Base-by-base conservation (phyloP, 2,113 vertebrate species). In the human (Homo sapiens) region DNA sequence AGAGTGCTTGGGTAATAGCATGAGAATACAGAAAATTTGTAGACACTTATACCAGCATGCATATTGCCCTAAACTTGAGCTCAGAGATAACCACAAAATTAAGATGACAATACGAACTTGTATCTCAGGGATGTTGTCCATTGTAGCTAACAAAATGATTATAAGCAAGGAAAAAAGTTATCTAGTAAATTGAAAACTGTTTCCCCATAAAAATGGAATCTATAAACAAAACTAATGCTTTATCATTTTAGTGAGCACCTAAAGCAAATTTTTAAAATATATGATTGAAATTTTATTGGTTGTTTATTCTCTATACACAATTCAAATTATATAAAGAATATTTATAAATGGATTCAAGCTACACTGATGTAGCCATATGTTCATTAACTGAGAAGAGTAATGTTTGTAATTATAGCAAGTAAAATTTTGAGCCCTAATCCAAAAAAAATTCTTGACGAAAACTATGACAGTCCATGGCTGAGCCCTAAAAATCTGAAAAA, bases 61-160 rank as follows among this genome's bases (percentile, higher is more conserved):
- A 30, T n/a, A 80, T 57, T 89, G 32, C 18, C 55, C 55, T 93
- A 87, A 57, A 90, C 35, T 30, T 57, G 68, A 93, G 40, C 43
- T 55, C 59, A 81, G 50, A 96, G 48, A 73, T 88, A 91, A 93
- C 25, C n/a, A 95, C 70, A 85, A 90, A 91, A 81, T 73, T 80
- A 80, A 93, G 90, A 93, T 83, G 93, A 94, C 35, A 72, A 45
- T 88, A 89, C 16, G 68, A 96, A 84, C 27, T n/a, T 91, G 48
- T 40, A 84, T 50, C 23, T 89, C 17, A 70, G 16, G 40, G 27
- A 59, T 75, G 25, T 12, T 94, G 35, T 94, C 55, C 85, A 73
- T 9, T 66, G 50, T 66, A 82, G 43, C 68, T 68, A 87, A 94
- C 86, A 92, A 85, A 90, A 66, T 80, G 45, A 90, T 78, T 45